phyloP scores from a whole-genome alignment of 1,140 invertebrate species.

The Drosophila pachea region DNA sequence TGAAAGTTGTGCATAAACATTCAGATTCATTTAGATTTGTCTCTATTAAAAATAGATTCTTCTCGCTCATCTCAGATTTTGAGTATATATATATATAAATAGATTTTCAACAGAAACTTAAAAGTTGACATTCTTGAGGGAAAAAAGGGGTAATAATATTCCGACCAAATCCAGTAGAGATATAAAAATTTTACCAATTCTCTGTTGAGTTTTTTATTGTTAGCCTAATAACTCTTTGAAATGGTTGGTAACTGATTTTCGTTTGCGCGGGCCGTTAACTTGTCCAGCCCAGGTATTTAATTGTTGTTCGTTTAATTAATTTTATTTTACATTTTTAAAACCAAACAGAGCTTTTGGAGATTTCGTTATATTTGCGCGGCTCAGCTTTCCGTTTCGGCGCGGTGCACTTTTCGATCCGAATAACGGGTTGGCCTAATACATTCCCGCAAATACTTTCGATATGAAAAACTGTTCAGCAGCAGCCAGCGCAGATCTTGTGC shows the following conservation, averaged over 20 bases:
- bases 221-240: no score
- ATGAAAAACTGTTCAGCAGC: slow-evolving; percentile 24
- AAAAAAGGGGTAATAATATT: no score
- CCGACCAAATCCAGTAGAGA: no score
- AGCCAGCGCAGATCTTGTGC: slow-evolving; percentile 24
- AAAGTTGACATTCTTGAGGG: no score
- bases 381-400: slow-evolving; percentile 1
- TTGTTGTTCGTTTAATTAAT: no score
- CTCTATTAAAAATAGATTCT: slow-evolving; percentile 33
- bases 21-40: slow-evolving; percentile 52
- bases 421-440: slow-evolving; percentile 28
- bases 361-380: slow-evolving; percentile 41
- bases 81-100: background rate
- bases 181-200: no score
- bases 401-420: slow-evolving; percentile 8
- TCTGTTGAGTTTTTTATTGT: no score
- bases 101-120: no score
- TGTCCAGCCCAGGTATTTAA: no score
- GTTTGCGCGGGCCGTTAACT: no score
- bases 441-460: slow-evolving; percentile 18
- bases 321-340: background rate
- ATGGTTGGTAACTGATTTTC: no score
- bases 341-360: slow-evolving; percentile 39
- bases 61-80: background rate
- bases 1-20: slow-evolving; percentile 65